phyloP scores from a whole-genome alignment of 2,113 vertebrate genomes.

The Pachyramphus minor region DNA sequence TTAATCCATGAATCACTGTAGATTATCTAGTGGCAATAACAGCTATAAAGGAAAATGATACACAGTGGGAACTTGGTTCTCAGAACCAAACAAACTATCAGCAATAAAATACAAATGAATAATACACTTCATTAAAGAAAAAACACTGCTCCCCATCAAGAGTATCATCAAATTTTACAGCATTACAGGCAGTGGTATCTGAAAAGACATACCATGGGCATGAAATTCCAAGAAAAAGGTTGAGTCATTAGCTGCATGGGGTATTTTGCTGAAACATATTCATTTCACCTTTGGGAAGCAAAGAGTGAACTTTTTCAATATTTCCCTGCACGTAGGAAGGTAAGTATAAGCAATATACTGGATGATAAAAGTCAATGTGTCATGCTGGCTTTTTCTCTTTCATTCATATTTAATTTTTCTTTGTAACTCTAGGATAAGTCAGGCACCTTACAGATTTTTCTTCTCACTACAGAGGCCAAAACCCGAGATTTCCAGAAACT shows the following conservation, averaged over 20 bases:
- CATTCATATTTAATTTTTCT: neutral
- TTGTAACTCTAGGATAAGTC: neutral
- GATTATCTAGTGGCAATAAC: constrained; percentile 47
- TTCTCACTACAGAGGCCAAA: neutral
- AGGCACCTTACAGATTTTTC: neutral
- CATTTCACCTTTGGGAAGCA: neutral
- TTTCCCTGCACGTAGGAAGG: neutral
- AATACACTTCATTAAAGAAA: constrained; percentile 45
- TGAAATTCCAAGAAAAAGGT: neutral
- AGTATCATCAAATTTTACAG: constrained; percentile 1
- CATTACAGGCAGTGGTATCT: neutral
- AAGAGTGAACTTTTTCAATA: neutral
- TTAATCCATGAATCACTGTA: constrained; percentile 36
- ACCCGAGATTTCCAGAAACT: neutral
- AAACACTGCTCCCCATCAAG: neutral
- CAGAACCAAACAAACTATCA: neutral
- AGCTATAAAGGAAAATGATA: constrained; percentile 37
- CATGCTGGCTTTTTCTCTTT: neutral
- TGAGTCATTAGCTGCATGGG: neutral
- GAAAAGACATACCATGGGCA: neutral
- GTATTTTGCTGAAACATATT: neutral
- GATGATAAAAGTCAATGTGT: neutral
- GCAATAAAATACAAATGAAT: constrained; percentile 34
- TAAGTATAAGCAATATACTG: neutral
- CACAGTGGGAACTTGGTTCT: neutral